Evolutionary conservation across 2,888 invertebrate species (phyloP).

Genomic region (Listrodromus nycthemerus): DNA sequence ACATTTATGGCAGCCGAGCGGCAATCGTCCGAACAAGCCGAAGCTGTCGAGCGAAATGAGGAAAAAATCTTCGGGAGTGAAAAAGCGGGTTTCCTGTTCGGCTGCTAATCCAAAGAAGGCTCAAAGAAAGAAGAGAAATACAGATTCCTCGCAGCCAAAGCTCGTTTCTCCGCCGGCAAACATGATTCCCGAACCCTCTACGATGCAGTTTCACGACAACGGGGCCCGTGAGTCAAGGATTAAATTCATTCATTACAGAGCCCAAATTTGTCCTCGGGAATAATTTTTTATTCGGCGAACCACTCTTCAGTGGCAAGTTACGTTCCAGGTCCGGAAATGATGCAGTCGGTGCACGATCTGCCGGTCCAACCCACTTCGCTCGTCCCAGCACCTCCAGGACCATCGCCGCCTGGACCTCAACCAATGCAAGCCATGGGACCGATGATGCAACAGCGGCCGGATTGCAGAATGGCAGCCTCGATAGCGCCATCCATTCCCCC

Average conservation of each 20-base stretch:
- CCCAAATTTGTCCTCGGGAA: not conserved
- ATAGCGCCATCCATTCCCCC: slow-evolving; percentile 71
- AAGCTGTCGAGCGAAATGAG: slow-evolving; percentile 77
- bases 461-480: slow-evolving; percentile 77
- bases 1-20: slow-evolving; percentile 83
- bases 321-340: slow-evolving; percentile 76
- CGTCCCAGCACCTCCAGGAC: slow-evolving; percentile 58
- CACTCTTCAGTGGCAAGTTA: slow-evolving; percentile 72
- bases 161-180: slow-evolving; percentile 69
- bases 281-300: slow-evolving; percentile 41
- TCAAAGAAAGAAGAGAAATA: slow-evolving; percentile 71
- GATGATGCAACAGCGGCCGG: slow-evolving; percentile 80
- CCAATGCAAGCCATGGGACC: slow-evolving; percentile 77
- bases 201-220: slow-evolving; percentile 77
- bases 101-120: slow-evolving; percentile 61
- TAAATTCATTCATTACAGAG: not conserved
- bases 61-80: slow-evolving; percentile 71
- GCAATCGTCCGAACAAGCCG: slow-evolving; percentile 81
- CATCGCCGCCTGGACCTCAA: slow-evolving; percentile 67
- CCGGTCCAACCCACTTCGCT: slow-evolving; percentile 67
- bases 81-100: slow-evolving; percentile 70
- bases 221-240: slow-evolving; percentile 70
- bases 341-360: slow-evolving; percentile 78
- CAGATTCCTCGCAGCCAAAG: slow-evolving; percentile 66
- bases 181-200: slow-evolving; percentile 73